These are phyloP conservation scores for Dasyprocta punctata DNA, from an alignment of 2,113 vertebrate species.

Conservation along the genomic window DNA sequence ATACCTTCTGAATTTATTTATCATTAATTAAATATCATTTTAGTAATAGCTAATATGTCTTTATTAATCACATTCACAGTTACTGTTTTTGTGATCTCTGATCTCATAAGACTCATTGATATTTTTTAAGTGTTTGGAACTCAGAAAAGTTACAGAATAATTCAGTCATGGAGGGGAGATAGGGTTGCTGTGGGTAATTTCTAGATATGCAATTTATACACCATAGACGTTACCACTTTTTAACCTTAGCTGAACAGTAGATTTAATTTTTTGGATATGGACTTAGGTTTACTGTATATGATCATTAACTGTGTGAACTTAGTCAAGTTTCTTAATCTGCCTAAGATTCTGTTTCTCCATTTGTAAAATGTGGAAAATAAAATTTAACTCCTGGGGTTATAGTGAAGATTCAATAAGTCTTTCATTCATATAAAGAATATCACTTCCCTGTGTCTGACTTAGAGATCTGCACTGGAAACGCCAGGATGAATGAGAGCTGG, in stretches of 20 bases:
- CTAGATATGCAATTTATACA: background rate
- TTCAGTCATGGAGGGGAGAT: background rate
- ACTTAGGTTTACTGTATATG: background rate
- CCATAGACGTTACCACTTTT: background rate
- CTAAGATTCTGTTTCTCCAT: background rate
- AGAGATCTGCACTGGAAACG: background rate
- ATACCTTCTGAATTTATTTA: background rate
- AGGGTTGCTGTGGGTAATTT: background rate
- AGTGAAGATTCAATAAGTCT: background rate
- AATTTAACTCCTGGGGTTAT: background rate
- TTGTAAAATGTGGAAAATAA: background rate
- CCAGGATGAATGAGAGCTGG: background rate
- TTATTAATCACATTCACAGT: background rate
- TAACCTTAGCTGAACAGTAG: background rate
- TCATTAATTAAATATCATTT: background rate
- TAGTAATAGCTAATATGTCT: background rate
- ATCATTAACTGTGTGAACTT: background rate
- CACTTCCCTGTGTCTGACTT: background rate
- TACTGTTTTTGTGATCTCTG: background rate
- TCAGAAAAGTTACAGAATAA: background rate
- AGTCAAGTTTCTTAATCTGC: background rate
- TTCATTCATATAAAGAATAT: background rate
- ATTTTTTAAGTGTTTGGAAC: background rate
- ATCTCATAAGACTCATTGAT: background rate
- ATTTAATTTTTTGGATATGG: background rate